Evolutionary conservation across 2,888 invertebrate species (phyloP).

Genomic region (Druceiella hillmani): DNA sequence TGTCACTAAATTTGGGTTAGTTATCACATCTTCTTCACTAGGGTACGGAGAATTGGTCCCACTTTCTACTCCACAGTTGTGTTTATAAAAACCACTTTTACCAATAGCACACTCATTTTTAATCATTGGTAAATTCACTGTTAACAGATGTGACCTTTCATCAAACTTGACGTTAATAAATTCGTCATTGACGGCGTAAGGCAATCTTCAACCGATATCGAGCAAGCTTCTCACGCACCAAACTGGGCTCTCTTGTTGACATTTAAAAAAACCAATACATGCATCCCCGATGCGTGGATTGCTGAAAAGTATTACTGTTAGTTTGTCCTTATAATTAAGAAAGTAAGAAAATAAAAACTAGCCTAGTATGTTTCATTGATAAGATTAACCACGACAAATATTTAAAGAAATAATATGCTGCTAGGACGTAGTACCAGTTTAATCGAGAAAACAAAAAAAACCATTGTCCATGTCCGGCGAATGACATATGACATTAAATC

Average conservation of each 20-base stretch:
- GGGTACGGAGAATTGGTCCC: conserved; percentile 55
- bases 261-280: too few relatives aligned
- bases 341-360: too few relatives aligned
- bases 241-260: conserved; percentile 65
- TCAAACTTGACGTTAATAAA: conserved; percentile 86
- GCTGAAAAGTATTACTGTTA: too few relatives aligned
- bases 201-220: conserved; percentile 82
- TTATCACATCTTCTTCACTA: conserved; percentile 39
- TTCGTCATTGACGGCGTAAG: conserved; percentile 76
- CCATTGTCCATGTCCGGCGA: too few relatives aligned
- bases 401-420: too few relatives aligned
- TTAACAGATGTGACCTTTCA: conserved; percentile 63
- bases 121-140: conserved; percentile 74
- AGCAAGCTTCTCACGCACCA: conserved; percentile 74
- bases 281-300: too few relatives aligned
- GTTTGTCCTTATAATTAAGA: too few relatives aligned
- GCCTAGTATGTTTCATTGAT: too few relatives aligned
- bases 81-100: conserved; percentile 34
- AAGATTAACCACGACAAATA: too few relatives aligned
- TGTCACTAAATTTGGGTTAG: conserved; percentile 31
- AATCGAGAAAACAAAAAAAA: too few relatives aligned
- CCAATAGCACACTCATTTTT: conserved; percentile 31
- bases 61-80: conserved; percentile 77
- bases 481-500: too few relatives aligned
- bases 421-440: too few relatives aligned